Evolutionary conservation across 53 echinoderm and acorn worm genomes (phyloP).

Genomic region (Luidia sarsii): DNA sequence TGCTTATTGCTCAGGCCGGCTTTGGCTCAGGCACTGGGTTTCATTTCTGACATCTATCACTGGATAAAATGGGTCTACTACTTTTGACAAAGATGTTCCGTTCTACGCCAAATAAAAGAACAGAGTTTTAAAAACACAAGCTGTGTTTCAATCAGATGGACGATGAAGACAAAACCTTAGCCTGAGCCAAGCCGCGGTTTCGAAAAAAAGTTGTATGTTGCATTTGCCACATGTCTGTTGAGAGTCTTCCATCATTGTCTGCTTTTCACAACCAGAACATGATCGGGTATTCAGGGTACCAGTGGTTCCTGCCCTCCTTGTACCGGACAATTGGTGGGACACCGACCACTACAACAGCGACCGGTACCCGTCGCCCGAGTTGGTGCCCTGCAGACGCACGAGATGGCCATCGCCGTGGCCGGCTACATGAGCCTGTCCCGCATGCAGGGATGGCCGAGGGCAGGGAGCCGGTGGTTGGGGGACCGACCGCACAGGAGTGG

Average conservation of each 20-base stretch:
- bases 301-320: conserved; percentile 87
- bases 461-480: conserved; percentile 59
- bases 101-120: no score
- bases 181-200: no score
- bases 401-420: conserved; percentile 73
- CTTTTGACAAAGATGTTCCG: no score
- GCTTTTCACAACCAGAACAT: conserved; percentile 56
- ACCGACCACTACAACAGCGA: conserved; percentile 78
- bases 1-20: no score
- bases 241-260: no score
- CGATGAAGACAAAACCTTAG: no score
- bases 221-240: no score
- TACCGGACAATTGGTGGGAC: conserved; percentile 87
- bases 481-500: conserved; percentile 64
- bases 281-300: conserved; percentile 70
- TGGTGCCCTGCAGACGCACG: conserved; percentile 71
- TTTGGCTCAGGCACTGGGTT: no score
- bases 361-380: conserved; percentile 27
- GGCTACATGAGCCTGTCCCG: conserved; percentile 82
- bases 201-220: no score
- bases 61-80: no score
- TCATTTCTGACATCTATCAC: no score
- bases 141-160: no score
- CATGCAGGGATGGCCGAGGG: conserved; percentile 62
- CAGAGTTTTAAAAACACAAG: background rate